These are phyloP conservation scores for Danaus plexippus DNA, from an alignment of 1,140 invertebrate genomes.

Conservation along the genomic window DNA sequence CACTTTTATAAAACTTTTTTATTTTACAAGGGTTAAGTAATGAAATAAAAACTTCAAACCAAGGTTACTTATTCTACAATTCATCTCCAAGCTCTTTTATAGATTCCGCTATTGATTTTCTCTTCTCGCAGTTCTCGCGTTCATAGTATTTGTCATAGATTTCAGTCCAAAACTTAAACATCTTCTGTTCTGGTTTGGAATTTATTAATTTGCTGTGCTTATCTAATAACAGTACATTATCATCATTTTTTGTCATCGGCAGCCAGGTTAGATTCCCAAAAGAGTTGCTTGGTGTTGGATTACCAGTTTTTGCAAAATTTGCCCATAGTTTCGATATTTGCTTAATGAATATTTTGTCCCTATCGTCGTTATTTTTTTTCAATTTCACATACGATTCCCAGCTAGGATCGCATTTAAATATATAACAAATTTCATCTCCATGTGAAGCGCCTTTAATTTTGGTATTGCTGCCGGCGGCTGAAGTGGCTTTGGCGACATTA, in stretches of 20 bases:
- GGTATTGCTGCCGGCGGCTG: constrained; percentile 25
- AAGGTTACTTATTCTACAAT: constrained; percentile 7
- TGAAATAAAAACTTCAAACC: no score
- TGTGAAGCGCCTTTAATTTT: constrained; percentile 47
- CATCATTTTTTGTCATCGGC: constrained; percentile 32
- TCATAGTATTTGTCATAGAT: constrained; percentile 45
- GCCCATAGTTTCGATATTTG: constrained; percentile 58
- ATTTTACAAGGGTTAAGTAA: no score
- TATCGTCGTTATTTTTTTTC: constrained; percentile 26
- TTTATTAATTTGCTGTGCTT: constrained; percentile 32
- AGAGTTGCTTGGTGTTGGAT: constrained; percentile 41
- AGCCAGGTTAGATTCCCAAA: constrained; percentile 35
- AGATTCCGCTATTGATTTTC: constrained; percentile 5
- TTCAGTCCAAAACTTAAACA: constrained; percentile 50
- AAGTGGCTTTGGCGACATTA: constrained; percentile 44
- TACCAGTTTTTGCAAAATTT: constrained; percentile 64
- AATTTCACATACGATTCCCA: constrained; percentile 47
- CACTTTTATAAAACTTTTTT: no score
- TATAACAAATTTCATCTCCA: constrained; percentile 59
- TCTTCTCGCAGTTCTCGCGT: constrained; percentile 23
- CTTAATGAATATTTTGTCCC: constrained; percentile 46
- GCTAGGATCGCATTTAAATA: constrained; percentile 53
- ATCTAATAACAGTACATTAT: constrained; percentile 39
- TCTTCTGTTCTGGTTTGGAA: constrained; percentile 31
- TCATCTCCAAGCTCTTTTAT: constrained; percentile 13